phyloP scores from a whole-genome alignment of 2,113 vertebrate species.

The Climacteris rufus region DNA sequence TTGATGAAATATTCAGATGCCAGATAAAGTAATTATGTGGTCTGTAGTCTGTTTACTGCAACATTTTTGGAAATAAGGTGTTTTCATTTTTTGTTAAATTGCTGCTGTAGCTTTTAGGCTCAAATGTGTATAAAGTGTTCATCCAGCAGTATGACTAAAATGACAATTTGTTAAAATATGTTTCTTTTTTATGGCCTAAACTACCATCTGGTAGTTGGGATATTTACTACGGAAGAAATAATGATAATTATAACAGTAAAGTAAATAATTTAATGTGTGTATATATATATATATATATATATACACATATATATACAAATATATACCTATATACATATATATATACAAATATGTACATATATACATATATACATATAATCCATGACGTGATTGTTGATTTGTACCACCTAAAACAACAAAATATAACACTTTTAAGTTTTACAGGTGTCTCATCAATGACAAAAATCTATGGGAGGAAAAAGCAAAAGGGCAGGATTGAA shows the following conservation, averaged over 20 bases:
- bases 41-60: not conserved
- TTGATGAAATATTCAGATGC: not conserved
- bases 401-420: not conserved
- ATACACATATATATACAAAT: not conserved
- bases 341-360: not conserved
- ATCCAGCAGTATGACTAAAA: not conserved
- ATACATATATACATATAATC: not conserved
- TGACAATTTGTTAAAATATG: accelerated
- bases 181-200: not conserved
- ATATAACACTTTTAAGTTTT: not conserved
- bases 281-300: not conserved
- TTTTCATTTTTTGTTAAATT: not conserved
- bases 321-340: too few relatives aligned
- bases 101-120: accelerated
- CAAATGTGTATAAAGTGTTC: not conserved
- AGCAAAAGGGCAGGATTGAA: not conserved
- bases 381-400: not conserved
- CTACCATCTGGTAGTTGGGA: not conserved
- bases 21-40: not conserved
- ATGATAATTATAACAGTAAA: not conserved
- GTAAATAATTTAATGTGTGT: not conserved
- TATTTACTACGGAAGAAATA: not conserved
- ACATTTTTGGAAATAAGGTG: not conserved
- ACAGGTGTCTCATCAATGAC: not conserved
- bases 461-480: not conserved